A percentile compares a stretch with the other conserved stretches of the same genome.
Conservation (phyloP, 2,113 vertebrate species). For the Platichthys stellatus region DNA sequence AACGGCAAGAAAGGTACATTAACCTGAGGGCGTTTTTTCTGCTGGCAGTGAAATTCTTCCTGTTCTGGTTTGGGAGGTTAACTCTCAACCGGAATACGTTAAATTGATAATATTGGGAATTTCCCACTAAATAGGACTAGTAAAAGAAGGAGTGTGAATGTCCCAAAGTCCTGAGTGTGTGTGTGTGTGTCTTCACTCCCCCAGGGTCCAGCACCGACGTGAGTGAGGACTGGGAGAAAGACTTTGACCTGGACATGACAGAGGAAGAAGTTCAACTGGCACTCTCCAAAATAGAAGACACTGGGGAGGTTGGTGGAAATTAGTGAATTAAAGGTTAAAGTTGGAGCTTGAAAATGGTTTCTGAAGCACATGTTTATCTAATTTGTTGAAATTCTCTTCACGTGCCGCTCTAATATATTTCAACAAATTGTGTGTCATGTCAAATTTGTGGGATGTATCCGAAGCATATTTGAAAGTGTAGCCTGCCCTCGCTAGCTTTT, state of each 20-base stretch:
- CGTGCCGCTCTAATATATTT: too few relatives aligned
- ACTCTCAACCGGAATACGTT: constrained; percentile 12
- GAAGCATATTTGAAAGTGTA: too few relatives aligned
- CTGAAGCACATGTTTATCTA: too few relatives aligned
- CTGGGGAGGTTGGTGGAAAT: constrained; percentile 84
- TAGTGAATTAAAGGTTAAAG: background rate
- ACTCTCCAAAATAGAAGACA: constrained; percentile 88
- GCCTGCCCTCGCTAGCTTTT: too few relatives aligned
- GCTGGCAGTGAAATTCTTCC: background rate
- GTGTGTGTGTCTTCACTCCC: background rate
- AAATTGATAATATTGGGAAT: background rate
- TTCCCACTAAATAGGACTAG: background rate
- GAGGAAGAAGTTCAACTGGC: constrained; percentile 97
- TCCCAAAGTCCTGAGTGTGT: background rate
- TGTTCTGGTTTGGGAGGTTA: background rate
- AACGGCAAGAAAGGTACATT: constrained; percentile 95
- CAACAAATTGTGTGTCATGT: too few relatives aligned
- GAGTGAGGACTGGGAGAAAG: constrained; percentile 99
- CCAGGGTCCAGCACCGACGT: constrained; percentile 96
- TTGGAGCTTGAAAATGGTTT: too few relatives aligned
- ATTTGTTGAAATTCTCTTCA: too few relatives aligned
- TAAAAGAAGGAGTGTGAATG: background rate
- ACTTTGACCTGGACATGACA: constrained; percentile 98
- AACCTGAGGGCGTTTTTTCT: background rate
- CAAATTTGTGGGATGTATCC: too few relatives aligned